Conservation (phyloP, 2,888 invertebrate species). For the Criorhina ranunculi region DNA sequence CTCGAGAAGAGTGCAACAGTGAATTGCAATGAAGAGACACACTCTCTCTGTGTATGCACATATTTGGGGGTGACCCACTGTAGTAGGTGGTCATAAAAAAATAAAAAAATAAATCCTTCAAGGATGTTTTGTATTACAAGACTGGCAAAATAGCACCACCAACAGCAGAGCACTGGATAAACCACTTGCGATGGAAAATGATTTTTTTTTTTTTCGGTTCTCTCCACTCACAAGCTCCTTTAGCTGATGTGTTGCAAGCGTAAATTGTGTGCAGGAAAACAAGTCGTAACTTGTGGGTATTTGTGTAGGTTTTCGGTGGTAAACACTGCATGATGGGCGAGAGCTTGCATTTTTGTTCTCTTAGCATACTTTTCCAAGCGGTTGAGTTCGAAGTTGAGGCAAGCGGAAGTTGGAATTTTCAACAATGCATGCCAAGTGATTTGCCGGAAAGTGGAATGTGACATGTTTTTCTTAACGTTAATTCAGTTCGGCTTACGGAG, state of each 20-base stretch:
- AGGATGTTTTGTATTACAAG: conserved; percentile 42
- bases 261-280: conserved; percentile 43
- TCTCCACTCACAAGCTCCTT: conserved; percentile 17
- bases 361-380: conserved; percentile 59
- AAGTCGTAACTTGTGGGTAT: conserved; percentile 46
- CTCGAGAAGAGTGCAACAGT: conserved; percentile 27
- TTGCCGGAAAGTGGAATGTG: conserved; percentile 8
- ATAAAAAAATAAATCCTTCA: no score
- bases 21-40: conserved; percentile 7
- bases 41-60: conserved; percentile 1
- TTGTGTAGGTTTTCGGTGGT: conserved; percentile 25
- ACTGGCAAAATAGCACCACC: conserved; percentile 26
- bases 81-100: conserved; percentile 42
- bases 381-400: conserved; percentile 40
- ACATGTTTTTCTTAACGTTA: conserved; percentile 17
- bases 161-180: conserved; percentile 13
- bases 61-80: conserved; percentile 1
- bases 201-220: conserved; percentile 6
- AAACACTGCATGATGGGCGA: conserved; percentile 35
- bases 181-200: conserved; percentile 26
- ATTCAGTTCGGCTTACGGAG: conserved; percentile 17
- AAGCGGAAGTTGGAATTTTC: conserved; percentile 9
- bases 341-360: conserved; percentile 41
- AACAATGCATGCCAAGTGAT: conserved; percentile 5
- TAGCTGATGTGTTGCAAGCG: conserved; percentile 36